Percentiles rank a stretch among this genome's conserved stretches.
phyloP scores from a whole-genome alignment of 2,113 vertebrate genomes.

The Entomyzon cyanotis region DNA sequence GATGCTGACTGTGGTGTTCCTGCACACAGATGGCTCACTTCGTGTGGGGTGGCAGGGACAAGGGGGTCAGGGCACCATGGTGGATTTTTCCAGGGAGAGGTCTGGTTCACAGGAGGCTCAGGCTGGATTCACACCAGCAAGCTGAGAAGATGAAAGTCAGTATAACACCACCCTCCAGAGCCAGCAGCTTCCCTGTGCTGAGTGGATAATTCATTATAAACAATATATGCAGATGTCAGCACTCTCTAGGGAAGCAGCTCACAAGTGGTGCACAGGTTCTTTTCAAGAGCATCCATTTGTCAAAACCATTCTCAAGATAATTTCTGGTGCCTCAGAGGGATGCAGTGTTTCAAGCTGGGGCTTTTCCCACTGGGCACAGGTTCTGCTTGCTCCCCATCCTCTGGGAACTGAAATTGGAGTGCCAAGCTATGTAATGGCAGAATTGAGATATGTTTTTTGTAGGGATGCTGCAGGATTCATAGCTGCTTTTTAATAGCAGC shows the following conservation, averaged over 20 bases:
- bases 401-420: fast-evolving
- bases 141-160: background rate
- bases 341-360: background rate
- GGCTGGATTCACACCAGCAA: background rate
- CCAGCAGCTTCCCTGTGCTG: background rate
- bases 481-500: background rate
- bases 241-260: background rate
- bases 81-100: background rate
- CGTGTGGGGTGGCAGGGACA: fast-evolving
- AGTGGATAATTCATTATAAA: conserved; percentile 2
- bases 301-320: background rate
- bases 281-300: conserved; percentile 18
- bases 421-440: fast-evolving
- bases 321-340: background rate
- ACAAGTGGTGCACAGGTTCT: background rate
- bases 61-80: fast-evolving
- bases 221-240: background rate
- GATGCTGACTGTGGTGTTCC: background rate
- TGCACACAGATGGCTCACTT: fast-evolving
- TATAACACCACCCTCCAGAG: background rate
- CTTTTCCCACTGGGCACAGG: fast-evolving
- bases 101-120: fast-evolving
- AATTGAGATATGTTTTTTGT: background rate
- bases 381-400: background rate
- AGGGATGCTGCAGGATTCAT: background rate